Conservation (phyloP, 1,140 invertebrate genomes). For the Penaeus chinensis region DNA sequence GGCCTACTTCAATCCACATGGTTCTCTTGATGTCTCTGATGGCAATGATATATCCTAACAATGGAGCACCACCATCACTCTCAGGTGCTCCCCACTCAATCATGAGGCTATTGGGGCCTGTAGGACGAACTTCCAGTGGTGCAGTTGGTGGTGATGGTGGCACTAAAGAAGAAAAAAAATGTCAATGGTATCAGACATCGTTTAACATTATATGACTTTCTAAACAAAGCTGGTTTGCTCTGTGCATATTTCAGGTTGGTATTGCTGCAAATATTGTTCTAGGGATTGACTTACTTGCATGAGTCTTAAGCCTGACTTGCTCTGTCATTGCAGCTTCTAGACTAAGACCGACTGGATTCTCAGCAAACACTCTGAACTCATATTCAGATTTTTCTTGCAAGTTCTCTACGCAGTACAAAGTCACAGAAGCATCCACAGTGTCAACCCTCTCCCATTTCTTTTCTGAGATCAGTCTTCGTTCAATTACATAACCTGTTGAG, state of each 20-base stretch:
- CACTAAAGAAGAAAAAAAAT: conserved; percentile 72
- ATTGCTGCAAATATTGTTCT: conserved; percentile 66
- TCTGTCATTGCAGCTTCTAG: conserved; percentile 80
- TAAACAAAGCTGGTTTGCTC: conserved; percentile 68
- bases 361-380: conserved; percentile 90
- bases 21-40: conserved; percentile 91
- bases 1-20: conserved; percentile 96
- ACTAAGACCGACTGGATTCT: conserved; percentile 89
- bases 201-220: conserved; percentile 65
- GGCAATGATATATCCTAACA: conserved; percentile 92
- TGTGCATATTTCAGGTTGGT: conserved; percentile 61
- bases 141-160: conserved; percentile 90
- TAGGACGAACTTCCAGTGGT: conserved; percentile 85
- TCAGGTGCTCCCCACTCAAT: conserved; percentile 95
- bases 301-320: conserved; percentile 87
- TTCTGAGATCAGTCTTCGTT: conserved; percentile 81
- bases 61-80: conserved; percentile 90
- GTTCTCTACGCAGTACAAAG: conserved; percentile 84
- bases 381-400: conserved; percentile 90
- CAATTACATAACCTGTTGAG: conserved; percentile 86
- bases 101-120: conserved; percentile 84
- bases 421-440: conserved; percentile 82
- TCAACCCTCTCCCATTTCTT: conserved; percentile 91
- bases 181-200: background rate
- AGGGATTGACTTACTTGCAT: conserved; percentile 84